Evolutionary conservation across 2,888 invertebrate genomes (phyloP).

Genomic region (Cephus pygmeus): DNA sequence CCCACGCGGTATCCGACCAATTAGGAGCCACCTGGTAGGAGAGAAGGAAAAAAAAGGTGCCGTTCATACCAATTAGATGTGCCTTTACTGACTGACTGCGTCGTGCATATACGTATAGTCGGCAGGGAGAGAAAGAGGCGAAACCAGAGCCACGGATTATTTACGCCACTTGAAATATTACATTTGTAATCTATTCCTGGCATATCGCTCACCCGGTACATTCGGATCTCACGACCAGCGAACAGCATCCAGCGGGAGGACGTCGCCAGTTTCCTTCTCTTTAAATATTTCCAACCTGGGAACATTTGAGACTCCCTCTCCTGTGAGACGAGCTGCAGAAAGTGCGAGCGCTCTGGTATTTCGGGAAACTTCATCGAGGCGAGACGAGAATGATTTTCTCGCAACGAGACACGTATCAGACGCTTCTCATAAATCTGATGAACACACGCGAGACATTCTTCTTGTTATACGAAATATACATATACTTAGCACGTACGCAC

Average conservation of each 20-base stretch:
- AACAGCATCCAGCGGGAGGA: background rate
- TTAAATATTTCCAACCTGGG: constrained; percentile 26
- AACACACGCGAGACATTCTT: no score
- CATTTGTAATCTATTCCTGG: constrained; percentile 45
- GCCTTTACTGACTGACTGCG: background rate
- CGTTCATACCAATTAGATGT: constrained; percentile 46
- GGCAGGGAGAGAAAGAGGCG: constrained; percentile 5
- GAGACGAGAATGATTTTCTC: no score
- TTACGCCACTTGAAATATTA: constrained; percentile 45
- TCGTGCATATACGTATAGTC: background rate
- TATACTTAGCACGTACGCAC: no score
- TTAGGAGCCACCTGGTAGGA: constrained; percentile 41
- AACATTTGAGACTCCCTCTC: no score
- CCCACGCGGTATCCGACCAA: constrained; percentile 41
- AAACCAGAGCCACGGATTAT: constrained; percentile 28
- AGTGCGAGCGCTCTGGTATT: no score
- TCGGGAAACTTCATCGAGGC: no score
- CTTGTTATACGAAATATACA: no score
- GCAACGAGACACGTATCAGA: no score
- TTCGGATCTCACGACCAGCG: background rate
- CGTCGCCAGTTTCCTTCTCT: constrained; percentile 35
- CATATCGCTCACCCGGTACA: constrained; percentile 18
- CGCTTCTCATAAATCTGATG: no score
- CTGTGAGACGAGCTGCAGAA: no score
- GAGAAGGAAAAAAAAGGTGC: constrained; percentile 24